Base-by-base conservation (phyloP, 2,797 vertebrate species). In the Acanthis flammea region DNA sequence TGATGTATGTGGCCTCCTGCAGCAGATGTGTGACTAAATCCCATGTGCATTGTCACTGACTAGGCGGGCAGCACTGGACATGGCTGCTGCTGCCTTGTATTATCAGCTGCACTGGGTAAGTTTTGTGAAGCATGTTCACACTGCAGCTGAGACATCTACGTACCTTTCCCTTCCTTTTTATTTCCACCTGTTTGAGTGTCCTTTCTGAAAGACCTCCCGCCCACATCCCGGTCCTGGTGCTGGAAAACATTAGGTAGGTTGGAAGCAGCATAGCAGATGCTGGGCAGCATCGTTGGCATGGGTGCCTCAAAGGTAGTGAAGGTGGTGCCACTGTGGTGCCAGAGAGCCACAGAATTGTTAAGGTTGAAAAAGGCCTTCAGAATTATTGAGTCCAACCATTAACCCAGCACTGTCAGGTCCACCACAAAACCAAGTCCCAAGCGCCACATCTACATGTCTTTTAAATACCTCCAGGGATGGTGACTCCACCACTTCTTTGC, bases 401-500 rank as follows among this genome's bases (percentile, higher is more conserved):
- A 80, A 47, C 5, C 5, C 33, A n/a, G 63, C 39, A 70, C 57
- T 24, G 3, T 9, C 30, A 31, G 9, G 22, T 51, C 33, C 11
- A 17, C 16, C 62, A 75, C 19, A 9, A 63, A 50, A 41, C 13
- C 33, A 80, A 10, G 15, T 63, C 5, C 61, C 21, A 19, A 3
- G 15, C 33, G n/a, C 12, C 15, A 24, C 23, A 61, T 55, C 24
- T 33, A 19, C 0, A 0, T 9, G 7, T 45, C 16, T 51, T 62
- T 67, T 41, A 74, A 55, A 33, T 21, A 41, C 5, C 30, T 33
- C 18, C 37, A 0, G 13, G 15, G 9, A 13, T 17, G 18, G 7
- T 31, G 28, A 28, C 13, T 33, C 18, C 8, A 31, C 7, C 0
- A 0, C 39, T 63, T 80, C 12, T 22, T 39, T 53, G 14, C 16